A percentile compares a stretch with the other conserved stretches of the same genome.
Evolutionary conservation across 2,113 vertebrate species (phyloP).

Genomic region (Phaethornis superciliosus): DNA sequence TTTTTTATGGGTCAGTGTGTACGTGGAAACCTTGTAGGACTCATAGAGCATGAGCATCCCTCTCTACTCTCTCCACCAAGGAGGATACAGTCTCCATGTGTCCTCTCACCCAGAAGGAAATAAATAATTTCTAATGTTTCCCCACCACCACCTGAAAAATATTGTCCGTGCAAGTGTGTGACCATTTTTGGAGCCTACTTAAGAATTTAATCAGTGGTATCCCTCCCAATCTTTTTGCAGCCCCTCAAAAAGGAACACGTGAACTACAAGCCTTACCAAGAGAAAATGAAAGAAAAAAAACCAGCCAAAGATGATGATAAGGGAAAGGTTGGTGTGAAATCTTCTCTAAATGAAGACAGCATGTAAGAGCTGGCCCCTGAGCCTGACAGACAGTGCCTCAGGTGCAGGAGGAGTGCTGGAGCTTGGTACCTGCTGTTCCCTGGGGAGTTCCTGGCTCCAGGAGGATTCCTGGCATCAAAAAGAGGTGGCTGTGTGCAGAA

Average conservation of each 20-base stretch:
- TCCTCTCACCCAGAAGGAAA: neutral
- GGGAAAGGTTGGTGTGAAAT: slow-evolving; percentile 74
- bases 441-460: neutral
- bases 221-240: slow-evolving; percentile 68
- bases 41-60: neutral
- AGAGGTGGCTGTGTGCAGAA: neutral
- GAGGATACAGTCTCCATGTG: accelerated
- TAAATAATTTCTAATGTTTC: neutral
- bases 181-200: neutral
- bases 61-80: neutral
- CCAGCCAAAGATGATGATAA: slow-evolving; percentile 71
- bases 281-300: slow-evolving; percentile 85
- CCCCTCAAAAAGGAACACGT: slow-evolving; percentile 86
- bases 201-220: neutral
- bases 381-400: neutral
- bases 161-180: neutral
- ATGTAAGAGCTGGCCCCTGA: neutral
- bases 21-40: neutral
- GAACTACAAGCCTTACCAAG: slow-evolving; percentile 90
- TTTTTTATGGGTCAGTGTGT: neutral
- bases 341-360: neutral
- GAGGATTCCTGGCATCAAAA: neutral
- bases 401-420: neutral
- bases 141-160: neutral
- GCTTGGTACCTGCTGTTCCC: neutral